Base-by-base conservation (phyloP, 2,888 invertebrate species). In the Heliconius ethilla region DNA sequence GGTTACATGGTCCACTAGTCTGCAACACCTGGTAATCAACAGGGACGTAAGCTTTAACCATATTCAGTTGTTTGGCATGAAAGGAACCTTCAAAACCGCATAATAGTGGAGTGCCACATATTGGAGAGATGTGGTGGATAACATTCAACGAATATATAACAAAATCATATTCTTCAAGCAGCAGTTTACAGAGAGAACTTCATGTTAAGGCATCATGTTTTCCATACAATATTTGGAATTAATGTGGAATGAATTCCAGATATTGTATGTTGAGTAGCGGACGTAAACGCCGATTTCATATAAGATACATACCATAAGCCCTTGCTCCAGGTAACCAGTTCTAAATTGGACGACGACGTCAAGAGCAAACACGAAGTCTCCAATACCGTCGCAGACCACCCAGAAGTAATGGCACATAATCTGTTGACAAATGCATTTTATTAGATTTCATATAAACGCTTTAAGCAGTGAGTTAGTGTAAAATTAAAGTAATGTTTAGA, bases 301-400 rank as follows among this genome's bases (percentile, higher is more conserved):
- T 55, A 33, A 25, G 25, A 40, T 63, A 25, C 86, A 88, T 86
- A 95, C 97, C 97, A 99, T 98, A 29, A 99, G 96, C 65, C 98
- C 99, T 88, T 98, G 98, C 90, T 99, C 99, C 86, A 99, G 94
- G 90, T 99, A 99, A 27, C 99, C 99, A 69, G 99, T 99, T 82
- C 99, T 95, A 84, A 99, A 96, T 92, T 99, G 99, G 81, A 99
- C 98, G 76, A 96, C 96, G 83, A 99, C 96, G 93, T 99, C 99
- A 83, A 97, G 90, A 75, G 98, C 95, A 93, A 98, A 99, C 81
- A 98, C 96, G 82, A 97, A 87, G 93, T 99, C 99, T 87, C 97
- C 97, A 86, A 98, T 92, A 79, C 96, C 96, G 93, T 99, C 99
- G 89, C 97, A 97, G 81, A 96, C 93, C 85, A 97, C 91, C 98